Base-by-base conservation (phyloP, 2,113 vertebrate species). In the Tragelaphus strepsiceros region DNA sequence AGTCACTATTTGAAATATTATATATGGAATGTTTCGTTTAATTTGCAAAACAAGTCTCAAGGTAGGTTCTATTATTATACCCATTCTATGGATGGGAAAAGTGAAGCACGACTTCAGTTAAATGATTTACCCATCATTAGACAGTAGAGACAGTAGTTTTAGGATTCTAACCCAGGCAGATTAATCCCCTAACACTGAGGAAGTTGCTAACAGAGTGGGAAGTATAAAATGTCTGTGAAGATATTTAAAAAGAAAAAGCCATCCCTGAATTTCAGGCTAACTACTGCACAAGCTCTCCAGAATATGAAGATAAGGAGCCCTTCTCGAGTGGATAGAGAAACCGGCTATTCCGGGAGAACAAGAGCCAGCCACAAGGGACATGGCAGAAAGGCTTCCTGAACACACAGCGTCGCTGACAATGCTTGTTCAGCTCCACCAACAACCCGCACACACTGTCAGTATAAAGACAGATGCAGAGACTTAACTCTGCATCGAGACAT, bases 391-490 rank as follows among this genome's bases (percentile, higher is more conserved):
- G 2, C 14, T 59, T 30, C 22, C 14, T 21, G 54, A n/a, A 62
- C 7, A 21, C 2, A 13, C 24, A 53, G 13, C 3, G 2, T 16
- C 14, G 3, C 26, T 21, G 32, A 64, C 39, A 43, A 3, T 30
- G 19, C 46, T 13, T 12, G 46, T 13, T 88, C 35, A 14, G 90
- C 67, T n/a, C 54, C 24, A 2, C 1, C 1, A 51, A 93, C 74
- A 93, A 35, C 56, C 82, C 6, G 43, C 1, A 5, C 17, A 43
- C 0, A 2, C 71, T 8, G 9, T 90, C 93, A 51, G 26, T 4
- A 19, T 19, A n/a, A 71, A 92, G 58, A 96, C 71, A 86, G 91
- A 94, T 5, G 88, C n/a, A 39, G 67, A 39, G n/a, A 39, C 74
- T 84, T 58, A 74, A 88, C 61, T 74, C 85, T 19, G 13, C 58